Evolutionary conservation across 2,797 vertebrate species (phyloP), one percentile per base, ranked within the genome.

Genomic region (Anolis apletophallus): DNA sequence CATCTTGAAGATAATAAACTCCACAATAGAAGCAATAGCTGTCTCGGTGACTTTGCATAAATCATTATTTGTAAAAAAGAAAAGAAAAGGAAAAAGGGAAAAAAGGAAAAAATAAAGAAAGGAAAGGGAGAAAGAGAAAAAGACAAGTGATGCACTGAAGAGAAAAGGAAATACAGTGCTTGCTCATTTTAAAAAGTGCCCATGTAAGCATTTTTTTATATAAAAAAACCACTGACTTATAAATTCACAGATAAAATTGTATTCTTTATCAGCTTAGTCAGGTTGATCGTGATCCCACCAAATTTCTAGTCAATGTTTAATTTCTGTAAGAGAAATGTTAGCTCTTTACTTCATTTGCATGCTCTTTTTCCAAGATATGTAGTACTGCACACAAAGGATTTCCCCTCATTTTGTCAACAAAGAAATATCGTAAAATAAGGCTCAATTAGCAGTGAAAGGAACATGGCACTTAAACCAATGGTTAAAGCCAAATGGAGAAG

Each of bases 1-100:
- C 94, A 93, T 95, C 92, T 91, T 95, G 90, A 89, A 96, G 95
- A 96, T 96, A 96, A 96, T 96, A 96, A 96, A 95, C 94, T 91
- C 91, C 90, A 90, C 94, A 94, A 91, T 79, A 90, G 93, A 95
- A 95, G 91, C 93, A 95, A 94, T 88, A 94, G 90, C 87, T 95
- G 89, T 94, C 93, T 92, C 91, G 94, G 94, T 84, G 92, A 95
- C 92, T 96, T 96, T 94, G 92, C 94, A 96, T 95, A 96, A 96
- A 96, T 96, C 95, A 95, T 92, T 95, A 94, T 95, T 96, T 95
- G 88, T 94, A 94, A 93, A 96, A 95, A 55, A 50, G 21, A 59
- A 32, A 36, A 80, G n/a, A 1, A 68, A 32, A 9, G 14, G 29
- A 36, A 55, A 8, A 36, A 64, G 26, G 12, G 10, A 36, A 34